Evolutionary conservation across 2,888 invertebrate species (phyloP), one percentile per base, ranked within the genome.

Genomic region (Meganola albula): DNA sequence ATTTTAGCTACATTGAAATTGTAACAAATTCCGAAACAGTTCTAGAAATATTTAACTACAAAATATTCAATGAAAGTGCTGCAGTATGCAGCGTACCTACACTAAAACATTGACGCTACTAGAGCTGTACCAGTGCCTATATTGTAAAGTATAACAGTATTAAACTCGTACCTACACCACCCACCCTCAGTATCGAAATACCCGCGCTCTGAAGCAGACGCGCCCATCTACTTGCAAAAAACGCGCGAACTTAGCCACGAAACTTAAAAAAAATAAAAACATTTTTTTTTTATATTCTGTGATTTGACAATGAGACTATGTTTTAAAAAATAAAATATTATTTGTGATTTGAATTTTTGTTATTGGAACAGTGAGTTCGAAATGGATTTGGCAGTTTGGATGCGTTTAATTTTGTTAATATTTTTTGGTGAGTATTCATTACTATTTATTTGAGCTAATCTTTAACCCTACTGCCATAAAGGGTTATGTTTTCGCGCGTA

Each of bases 351-450:
- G n/a, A n/a, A n/a, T n/a, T 25, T 11, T 29, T 13, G 4, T 24
- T 26, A 22, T 27, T 38, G 26, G 7, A 29, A 35, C 23, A 27
- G 30, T 46, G 46, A 31, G 16, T 27, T 24, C 26, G 38, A 57
- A 55, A 73, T 73, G 73, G 65, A 71, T 67, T 55, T 52, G 37
- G 45, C 28, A 31, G 45, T 51, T 35, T 57, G 60, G 62, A 62
- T 33, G 24, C 5, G 47, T 14, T 12, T 50, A 31, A 32, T 53
- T 32, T 55, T 48, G 16, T 49, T 42, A 1, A 30, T 44, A 47
- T 52, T 47, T 38, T 35, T 44, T 36, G 61, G 72, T 71, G 35
- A 69, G 70, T 60, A 40, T 0, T 10, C n/a, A n/a, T n/a, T n/a
- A n/a, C n/a, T n/a, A n/a, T n/a, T n/a, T n/a, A n/a, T n/a, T n/a